Conservation (phyloP, 2,113 vertebrate species). For the Grallaria varia region DNA sequence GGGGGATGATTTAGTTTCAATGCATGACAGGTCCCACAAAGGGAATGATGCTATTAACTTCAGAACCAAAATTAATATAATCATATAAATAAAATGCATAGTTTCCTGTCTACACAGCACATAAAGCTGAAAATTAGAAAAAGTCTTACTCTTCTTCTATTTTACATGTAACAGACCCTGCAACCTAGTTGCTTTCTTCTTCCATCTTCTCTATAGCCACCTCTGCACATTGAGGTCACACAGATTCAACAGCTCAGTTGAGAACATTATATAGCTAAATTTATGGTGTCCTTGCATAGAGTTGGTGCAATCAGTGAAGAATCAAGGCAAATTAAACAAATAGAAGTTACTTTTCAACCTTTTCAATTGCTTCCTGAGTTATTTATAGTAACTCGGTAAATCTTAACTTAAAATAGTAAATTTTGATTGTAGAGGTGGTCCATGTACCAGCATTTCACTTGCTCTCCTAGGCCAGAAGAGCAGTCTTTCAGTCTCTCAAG, state of each 20-base stretch:
- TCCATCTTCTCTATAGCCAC: neutral
- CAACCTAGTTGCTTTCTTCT: neutral
- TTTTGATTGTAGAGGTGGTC: neutral
- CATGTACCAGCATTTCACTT: neutral
- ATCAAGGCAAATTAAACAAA: neutral
- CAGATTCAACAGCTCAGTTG: neutral
- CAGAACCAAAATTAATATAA: conserved; percentile 49
- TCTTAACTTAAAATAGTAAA: neutral
- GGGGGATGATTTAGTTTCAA: neutral
- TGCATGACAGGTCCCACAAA: conserved; percentile 18
- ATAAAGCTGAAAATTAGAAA: neutral
- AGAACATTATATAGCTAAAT: neutral
- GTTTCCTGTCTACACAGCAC: neutral
- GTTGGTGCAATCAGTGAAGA: neutral
- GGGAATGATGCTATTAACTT: conserved; percentile 33
- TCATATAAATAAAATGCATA: neutral
- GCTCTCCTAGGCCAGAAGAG: neutral
- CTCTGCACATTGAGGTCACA: neutral
- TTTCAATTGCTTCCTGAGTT: neutral
- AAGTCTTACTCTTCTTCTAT: neutral
- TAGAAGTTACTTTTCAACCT: neutral
- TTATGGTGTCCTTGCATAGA: neutral
- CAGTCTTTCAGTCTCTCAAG: neutral
- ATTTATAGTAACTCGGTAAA: neutral
- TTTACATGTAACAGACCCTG: neutral